phyloP scores from a whole-genome alignment of 2,797 vertebrate genomes.

The Acomys russatus region DNA sequence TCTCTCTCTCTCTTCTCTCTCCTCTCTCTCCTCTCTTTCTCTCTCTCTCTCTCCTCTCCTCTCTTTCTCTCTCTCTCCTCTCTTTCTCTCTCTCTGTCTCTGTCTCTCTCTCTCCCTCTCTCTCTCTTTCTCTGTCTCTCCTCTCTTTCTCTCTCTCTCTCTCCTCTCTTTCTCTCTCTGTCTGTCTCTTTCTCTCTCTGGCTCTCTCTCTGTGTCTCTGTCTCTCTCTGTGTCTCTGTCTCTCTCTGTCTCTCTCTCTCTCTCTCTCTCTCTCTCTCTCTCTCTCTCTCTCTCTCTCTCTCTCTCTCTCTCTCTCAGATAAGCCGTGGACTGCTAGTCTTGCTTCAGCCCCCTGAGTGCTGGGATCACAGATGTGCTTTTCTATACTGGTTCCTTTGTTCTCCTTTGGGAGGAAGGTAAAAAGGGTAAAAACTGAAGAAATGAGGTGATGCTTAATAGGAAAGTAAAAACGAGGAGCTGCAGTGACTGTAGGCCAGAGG shows the following conservation, averaged over 20 bases:
- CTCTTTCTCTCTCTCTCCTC: too few relatives aligned
- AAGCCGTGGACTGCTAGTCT: not conserved
- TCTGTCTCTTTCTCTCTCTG: not conserved
- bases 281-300: too few relatives aligned
- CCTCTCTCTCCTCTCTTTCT: too few relatives aligned
- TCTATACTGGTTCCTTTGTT: not conserved
- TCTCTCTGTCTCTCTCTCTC: too few relatives aligned
- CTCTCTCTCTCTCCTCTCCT: too few relatives aligned
- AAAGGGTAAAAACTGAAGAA: not conserved
- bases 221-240: too few relatives aligned
- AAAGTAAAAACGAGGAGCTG: constrained; percentile 29
- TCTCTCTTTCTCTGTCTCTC: not conserved
- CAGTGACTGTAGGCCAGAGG: not conserved
- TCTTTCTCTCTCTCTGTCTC: too few relatives aligned
- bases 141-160: not conserved
- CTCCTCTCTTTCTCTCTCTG: not conserved
- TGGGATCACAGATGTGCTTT: not conserved
- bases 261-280: too few relatives aligned
- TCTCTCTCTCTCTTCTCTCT: not conserved
- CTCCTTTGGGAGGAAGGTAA: not conserved
- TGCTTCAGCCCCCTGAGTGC: not conserved
- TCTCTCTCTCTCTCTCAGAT: not conserved
- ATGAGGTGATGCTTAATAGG: not conserved
- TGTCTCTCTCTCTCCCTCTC: too few relatives aligned
- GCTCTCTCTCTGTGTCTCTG: too few relatives aligned